phyloP scores from a whole-genome alignment of 2,888 invertebrate genomes.

The Arrhopalites spinosus region DNA sequence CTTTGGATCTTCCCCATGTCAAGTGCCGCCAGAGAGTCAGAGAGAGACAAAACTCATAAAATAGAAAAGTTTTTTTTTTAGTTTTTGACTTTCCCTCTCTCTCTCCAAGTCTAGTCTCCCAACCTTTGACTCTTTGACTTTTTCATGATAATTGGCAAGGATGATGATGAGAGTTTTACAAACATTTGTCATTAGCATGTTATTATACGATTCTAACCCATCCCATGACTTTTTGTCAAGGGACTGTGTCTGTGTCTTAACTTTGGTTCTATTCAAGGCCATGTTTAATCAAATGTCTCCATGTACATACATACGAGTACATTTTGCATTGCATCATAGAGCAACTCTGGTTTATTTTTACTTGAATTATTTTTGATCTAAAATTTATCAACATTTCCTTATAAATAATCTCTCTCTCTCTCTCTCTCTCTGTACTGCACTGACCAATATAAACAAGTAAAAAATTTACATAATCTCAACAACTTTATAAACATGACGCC shows the following conservation, averaged over 20 bases:
- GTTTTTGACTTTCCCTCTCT: not conserved
- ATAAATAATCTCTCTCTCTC: no score
- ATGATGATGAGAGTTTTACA: slow-evolving; percentile 5
- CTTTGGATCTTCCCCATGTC: not conserved
- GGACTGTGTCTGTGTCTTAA: not conserved
- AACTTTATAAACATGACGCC: no score
- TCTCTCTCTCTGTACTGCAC: no score
- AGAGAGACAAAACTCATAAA: slow-evolving; percentile 2
- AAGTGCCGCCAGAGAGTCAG: not conserved
- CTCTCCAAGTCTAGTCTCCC: no score
- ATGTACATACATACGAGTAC: no score
- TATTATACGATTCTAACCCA: not conserved
- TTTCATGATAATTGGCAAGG: not conserved
- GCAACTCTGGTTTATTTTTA: no score
- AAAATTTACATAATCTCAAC: no score
- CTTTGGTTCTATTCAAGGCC: no score
- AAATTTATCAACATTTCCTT: not conserved
- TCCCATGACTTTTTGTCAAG: not conserved
- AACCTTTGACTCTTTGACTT: not conserved
- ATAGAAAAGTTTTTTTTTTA: not conserved
- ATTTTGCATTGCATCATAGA: no score
- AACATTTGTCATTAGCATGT: slow-evolving; percentile 26
- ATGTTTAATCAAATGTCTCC: no score
- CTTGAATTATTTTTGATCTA: slow-evolving; percentile 14
- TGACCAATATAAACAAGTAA: no score